phyloP scores from a whole-genome alignment of 2,888 invertebrate genomes.

The Pammene fasciana region DNA sequence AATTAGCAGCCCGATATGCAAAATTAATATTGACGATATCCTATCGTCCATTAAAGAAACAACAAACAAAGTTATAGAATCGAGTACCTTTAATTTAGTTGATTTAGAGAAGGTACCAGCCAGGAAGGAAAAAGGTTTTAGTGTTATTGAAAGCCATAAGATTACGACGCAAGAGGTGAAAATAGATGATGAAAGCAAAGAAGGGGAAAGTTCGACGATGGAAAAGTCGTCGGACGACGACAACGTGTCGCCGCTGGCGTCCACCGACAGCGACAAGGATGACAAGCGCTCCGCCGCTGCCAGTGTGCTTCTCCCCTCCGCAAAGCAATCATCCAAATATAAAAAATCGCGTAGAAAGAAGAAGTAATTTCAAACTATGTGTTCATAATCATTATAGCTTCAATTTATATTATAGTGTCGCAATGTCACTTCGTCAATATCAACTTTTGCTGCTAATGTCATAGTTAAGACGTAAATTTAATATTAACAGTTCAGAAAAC shows the following conservation, averaged over 20 bases:
- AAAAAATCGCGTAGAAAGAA: constrained; percentile 85
- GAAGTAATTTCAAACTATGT: constrained; percentile 75
- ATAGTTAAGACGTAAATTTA: constrained; percentile 62
- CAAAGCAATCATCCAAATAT: constrained; percentile 75
- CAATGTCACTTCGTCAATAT: constrained; percentile 46
- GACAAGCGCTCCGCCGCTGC: constrained; percentile 70
- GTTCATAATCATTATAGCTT: constrained; percentile 60
- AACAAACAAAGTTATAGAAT: constrained; percentile 63
- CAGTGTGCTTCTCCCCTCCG: constrained; percentile 63
- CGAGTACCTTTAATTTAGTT: constrained; percentile 73
- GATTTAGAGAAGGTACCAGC: constrained; percentile 72
- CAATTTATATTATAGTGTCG: constrained; percentile 51
- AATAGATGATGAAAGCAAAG: constrained; percentile 66
- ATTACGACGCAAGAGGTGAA: constrained; percentile 72
- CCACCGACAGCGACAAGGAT: constrained; percentile 83
- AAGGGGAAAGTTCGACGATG: constrained; percentile 65
- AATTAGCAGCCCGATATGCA: constrained; percentile 73
- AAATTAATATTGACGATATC: constrained; percentile 77
- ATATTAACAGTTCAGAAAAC: constrained; percentile 63
- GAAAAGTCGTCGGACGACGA: constrained; percentile 85
- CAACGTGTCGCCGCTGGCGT: constrained; percentile 75
- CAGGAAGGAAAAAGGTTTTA: constrained; percentile 72
- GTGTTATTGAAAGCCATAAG: constrained; percentile 71
- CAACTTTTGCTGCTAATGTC: constrained; percentile 61
- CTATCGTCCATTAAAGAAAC: constrained; percentile 74